These are phyloP conservation scores for Thunnus thynnus DNA, from an alignment of 2,113 vertebrate genomes.

Conservation along the genomic window DNA sequence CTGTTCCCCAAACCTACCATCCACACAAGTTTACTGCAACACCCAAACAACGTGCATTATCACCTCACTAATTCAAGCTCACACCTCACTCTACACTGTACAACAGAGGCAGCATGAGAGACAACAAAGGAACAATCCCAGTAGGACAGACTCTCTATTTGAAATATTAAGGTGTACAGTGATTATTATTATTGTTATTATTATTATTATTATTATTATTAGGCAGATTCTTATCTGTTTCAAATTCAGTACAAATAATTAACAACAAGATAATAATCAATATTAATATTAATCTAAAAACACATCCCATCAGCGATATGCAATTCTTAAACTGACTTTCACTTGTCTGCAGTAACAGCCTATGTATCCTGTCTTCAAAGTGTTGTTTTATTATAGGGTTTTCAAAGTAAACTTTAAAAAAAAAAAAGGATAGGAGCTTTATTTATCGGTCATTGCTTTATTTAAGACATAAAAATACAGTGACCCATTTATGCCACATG, in stretches of 20 bases:
- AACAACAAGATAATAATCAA: background rate
- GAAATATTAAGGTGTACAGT: constrained; percentile 44
- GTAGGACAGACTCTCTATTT: constrained; percentile 38
- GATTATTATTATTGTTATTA: constrained; percentile 32
- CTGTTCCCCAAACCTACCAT: background rate
- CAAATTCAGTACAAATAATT: constrained; percentile 30
- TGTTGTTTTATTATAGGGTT: background rate
- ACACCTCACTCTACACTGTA: background rate
- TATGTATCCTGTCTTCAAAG: too few species aligned
- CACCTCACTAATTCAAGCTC: constrained; percentile 23
- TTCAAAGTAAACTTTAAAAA: background rate
- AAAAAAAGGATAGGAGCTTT: background rate
- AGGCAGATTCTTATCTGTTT: constrained; percentile 24
- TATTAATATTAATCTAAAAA: constrained; percentile 11
- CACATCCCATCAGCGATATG: constrained; percentile 14
- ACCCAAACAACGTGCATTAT: constrained; percentile 12
- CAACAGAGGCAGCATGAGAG: background rate
- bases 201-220: background rate
- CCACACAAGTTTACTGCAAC: background rate
- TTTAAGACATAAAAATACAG: constrained; percentile 34
- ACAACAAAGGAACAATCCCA: background rate
- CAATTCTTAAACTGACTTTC: background rate
- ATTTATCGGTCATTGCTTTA: constrained; percentile 35
- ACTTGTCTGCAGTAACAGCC: background rate
- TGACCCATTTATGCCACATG: constrained; percentile 67